A percentile compares a stretch with the other conserved stretches of the same genome.
Evolutionary conservation across 2,797 vertebrate genomes (phyloP).

Genomic region (Acanthornis magna): DNA sequence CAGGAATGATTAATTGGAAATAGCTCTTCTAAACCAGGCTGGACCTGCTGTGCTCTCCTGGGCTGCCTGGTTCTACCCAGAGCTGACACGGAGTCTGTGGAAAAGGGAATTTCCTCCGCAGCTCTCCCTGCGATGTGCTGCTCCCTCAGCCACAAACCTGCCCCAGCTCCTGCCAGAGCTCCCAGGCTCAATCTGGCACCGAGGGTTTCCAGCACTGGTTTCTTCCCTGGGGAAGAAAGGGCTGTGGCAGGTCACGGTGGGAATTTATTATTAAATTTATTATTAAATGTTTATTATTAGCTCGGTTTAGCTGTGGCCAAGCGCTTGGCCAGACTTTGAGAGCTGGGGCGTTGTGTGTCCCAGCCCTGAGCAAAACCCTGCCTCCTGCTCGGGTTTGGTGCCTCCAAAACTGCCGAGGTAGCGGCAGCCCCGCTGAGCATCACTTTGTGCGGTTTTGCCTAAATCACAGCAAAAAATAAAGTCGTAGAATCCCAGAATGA

Average conservation of each 20-base stretch:
- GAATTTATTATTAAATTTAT: neutral
- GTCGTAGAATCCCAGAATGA: neutral
- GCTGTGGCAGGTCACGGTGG: neutral
- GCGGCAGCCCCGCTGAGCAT: neutral
- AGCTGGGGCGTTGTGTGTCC: neutral
- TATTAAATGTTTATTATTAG: neutral
- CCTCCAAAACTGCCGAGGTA: neutral
- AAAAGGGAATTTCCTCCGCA: neutral
- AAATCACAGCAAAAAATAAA: neutral
- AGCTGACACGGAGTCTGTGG: accelerated
- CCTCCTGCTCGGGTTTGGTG: neutral
- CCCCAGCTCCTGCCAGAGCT: neutral
- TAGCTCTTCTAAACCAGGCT: neutral
- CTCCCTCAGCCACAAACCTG: neutral
- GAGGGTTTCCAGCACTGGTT: neutral
- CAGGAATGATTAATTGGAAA: constrained; percentile 18
- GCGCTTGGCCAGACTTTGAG: neutral
- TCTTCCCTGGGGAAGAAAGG: neutral
- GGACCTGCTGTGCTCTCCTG: neutral
- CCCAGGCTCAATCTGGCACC: neutral
- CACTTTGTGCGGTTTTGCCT: neutral
- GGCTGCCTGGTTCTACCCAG: neutral
- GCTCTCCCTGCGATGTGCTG: neutral
- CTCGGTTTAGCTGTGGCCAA: accelerated
- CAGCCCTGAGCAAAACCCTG: neutral